A percentile compares a stretch with the other conserved stretches of the same genome.
These are phyloP conservation scores for Eueides isabella DNA, from an alignment of 1,140 invertebrate species.

Conservation along the genomic window DNA sequence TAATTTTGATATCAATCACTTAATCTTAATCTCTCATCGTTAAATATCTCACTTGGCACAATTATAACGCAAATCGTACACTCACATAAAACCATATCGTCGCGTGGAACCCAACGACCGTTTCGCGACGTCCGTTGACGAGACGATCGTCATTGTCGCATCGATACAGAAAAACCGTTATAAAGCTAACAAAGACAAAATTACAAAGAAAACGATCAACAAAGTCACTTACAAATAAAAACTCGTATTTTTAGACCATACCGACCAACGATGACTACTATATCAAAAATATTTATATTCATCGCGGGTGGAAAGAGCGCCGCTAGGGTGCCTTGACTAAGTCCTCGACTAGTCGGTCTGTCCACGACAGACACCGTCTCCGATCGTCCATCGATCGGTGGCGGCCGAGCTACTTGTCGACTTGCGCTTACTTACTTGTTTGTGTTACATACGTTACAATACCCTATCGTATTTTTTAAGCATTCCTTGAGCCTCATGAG, in stretches of 20 bases:
- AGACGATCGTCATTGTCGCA: conserved; percentile 42
- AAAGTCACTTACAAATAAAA: conserved; percentile 79
- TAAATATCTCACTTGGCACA: conserved; percentile 80
- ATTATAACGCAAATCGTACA: conserved; percentile 76
- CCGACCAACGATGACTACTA: conserved; percentile 70
- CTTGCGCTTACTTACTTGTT: conserved; percentile 8
- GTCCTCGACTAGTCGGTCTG: conserved; percentile 20
- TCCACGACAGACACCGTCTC: conserved; percentile 16
- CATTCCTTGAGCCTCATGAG: conserved; percentile 64
- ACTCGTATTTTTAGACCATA: conserved; percentile 68
- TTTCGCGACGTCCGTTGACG: conserved; percentile 29
- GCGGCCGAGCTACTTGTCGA: conserved; percentile 20
- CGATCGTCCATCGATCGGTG: conserved; percentile 12
- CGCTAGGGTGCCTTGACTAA: conserved; percentile 19
- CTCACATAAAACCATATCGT: conserved; percentile 62
- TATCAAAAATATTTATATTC: conserved; percentile 61
- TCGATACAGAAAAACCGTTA: conserved; percentile 72
- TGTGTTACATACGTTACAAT: conserved; percentile 40
- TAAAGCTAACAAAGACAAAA: conserved; percentile 80
- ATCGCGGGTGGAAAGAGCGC: conserved; percentile 34
- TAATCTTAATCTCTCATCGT: conserved; percentile 79
- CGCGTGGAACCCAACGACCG: conserved; percentile 54
- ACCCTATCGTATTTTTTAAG: conserved; percentile 56
- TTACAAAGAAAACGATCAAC: conserved; percentile 80
- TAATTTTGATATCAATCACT: conserved; percentile 79